Evolutionary conservation across 2,797 vertebrate genomes (phyloP).

Genomic region (Oryzias sinensis): DNA sequence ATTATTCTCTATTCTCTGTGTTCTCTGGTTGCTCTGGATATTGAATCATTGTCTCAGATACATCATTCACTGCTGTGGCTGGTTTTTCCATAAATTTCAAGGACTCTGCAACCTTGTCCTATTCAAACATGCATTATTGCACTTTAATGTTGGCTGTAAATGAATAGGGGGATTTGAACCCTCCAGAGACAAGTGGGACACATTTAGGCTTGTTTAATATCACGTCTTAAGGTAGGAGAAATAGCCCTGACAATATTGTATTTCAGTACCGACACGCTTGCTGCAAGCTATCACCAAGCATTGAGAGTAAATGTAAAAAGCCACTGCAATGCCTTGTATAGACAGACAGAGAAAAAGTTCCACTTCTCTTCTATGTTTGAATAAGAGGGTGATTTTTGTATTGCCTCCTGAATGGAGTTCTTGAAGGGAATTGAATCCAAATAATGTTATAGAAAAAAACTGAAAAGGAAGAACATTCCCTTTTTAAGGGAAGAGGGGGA

Average conservation of each 20-base stretch:
- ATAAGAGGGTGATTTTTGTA: conserved; percentile 8
- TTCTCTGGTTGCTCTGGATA: conserved; percentile 66
- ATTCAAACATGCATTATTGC: conserved; percentile 74
- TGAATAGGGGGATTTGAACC: conserved; percentile 63
- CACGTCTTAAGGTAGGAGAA: conserved; percentile 57
- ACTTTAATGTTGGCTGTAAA: conserved; percentile 74
- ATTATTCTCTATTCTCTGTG: conserved; percentile 74
- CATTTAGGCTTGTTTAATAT: conserved; percentile 62
- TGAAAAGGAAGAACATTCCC: too few relatives aligned
- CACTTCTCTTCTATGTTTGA: conserved; percentile 9
- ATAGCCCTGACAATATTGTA: conserved; percentile 31
- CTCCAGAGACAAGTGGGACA: conserved; percentile 58
- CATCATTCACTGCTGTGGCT: conserved; percentile 64
- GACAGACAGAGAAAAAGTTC: conserved; percentile 3
- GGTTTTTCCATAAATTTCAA: conserved; percentile 72
- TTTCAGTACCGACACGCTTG: conserved; percentile 20
- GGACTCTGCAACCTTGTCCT: conserved; percentile 77
- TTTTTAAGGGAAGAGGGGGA: too few relatives aligned
- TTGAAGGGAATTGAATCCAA: too few relatives aligned
- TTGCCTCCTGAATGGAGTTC: neutral
- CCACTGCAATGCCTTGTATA: conserved; percentile 12
- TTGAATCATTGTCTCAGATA: conserved; percentile 74
- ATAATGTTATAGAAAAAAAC: too few relatives aligned
- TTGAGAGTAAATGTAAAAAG: conserved; percentile 28
- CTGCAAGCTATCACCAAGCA: conserved; percentile 23